phyloP scores from a whole-genome alignment of 2,797 vertebrate genomes.

The Alosa sapidissima region DNA sequence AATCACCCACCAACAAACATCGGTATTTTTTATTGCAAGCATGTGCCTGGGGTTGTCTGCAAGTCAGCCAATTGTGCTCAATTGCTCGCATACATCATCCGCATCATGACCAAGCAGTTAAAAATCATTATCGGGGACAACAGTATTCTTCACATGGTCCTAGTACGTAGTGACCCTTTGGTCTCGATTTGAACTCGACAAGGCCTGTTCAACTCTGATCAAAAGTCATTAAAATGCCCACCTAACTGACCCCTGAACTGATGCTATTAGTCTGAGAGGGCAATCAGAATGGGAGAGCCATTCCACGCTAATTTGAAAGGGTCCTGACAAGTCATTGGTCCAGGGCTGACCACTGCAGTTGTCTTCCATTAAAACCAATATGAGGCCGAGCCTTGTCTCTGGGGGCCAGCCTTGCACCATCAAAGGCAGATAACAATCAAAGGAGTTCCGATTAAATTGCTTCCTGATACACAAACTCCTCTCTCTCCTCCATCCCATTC shows the following conservation, averaged over 20 bases:
- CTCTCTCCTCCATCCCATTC: not conserved
- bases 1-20: not conserved
- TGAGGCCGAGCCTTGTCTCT: conserved; percentile 10
- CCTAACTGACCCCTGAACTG: conserved; percentile 4
- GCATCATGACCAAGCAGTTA: conserved; percentile 12
- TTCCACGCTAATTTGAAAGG: conserved; percentile 9
- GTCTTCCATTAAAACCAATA: conserved; percentile 31
- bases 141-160: not conserved
- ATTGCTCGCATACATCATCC: conserved; percentile 13
- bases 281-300: conserved; percentile 8
- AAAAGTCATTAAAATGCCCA: not conserved
- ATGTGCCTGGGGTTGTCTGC: conserved; percentile 15
- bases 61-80: conserved; percentile 23
- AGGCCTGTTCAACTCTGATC: not conserved
- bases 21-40: conserved; percentile 5
- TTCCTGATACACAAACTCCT: conserved; percentile 28
- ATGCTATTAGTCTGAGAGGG: conserved; percentile 3
- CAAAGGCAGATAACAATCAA: conserved; percentile 37
- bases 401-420: conserved; percentile 32
- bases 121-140: conserved; percentile 14
- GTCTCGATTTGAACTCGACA: conserved; percentile 14
- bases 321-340: not conserved
- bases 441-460: conserved; percentile 32
- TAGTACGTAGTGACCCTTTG: not conserved
- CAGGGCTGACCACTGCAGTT: conserved; percentile 13